A percentile compares a stretch with the other conserved stretches of the same genome.
These are phyloP conservation scores for Trematocara stigmaticum DNA, from an alignment of 2,113 vertebrate species.

Conservation along the genomic window DNA sequence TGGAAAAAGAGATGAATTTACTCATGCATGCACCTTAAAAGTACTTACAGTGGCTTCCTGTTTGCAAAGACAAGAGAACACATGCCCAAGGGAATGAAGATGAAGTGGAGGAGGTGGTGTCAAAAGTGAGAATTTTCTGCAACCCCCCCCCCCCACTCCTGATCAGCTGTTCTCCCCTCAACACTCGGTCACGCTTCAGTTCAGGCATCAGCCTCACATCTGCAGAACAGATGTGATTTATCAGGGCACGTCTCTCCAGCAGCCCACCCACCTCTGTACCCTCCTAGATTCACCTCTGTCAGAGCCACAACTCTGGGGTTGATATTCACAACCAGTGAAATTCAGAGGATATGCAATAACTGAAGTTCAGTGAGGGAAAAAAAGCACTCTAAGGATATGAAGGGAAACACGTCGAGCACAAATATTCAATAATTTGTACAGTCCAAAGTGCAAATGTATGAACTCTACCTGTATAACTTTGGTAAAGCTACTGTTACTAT, in stretches of 20 bases:
- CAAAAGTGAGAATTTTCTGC: constrained; percentile 17
- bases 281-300: neutral
- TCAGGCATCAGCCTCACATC: constrained; percentile 28
- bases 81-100: neutral
- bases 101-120: neutral
- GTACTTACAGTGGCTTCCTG: neutral
- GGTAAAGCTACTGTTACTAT: neutral
- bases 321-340: neutral
- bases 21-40: neutral
- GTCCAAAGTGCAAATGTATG: neutral
- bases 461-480: neutral
- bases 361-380: neutral
- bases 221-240: constrained; percentile 55
- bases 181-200: constrained; percentile 34
- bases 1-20: neutral
- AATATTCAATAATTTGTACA: neutral
- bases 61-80: neutral
- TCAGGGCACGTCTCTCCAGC: neutral
- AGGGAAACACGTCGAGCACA: neutral
- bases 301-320: neutral
- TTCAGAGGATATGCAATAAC: neutral
- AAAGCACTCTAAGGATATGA: neutral
- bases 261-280: neutral
- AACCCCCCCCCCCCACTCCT: constrained; percentile 3
- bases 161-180: constrained; percentile 19